phyloP scores from a whole-genome alignment of 2,888 invertebrate genomes.

The Apodemia zela region DNA sequence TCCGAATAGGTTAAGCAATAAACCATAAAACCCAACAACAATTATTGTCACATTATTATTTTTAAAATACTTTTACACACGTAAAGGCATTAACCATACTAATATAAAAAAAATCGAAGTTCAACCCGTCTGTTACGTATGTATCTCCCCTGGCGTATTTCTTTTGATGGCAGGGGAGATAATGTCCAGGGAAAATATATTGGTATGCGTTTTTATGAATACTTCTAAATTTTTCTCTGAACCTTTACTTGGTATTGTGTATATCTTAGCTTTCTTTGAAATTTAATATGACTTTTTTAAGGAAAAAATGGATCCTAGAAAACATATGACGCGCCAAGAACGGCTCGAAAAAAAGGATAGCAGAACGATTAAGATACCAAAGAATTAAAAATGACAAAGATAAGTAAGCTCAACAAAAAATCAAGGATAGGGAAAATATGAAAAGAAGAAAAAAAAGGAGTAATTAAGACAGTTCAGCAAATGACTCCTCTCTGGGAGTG shows the following conservation, averaged over 20 bases:
- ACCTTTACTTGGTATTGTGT: conserved; percentile 16
- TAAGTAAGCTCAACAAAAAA: conserved; percentile 24
- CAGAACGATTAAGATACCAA: conserved; percentile 26
- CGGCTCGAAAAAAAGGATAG: conserved; percentile 24
- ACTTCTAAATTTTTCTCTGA: conserved; percentile 13
- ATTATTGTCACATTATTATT: too few species aligned
- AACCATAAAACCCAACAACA: too few species aligned
- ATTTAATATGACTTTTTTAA: conserved; percentile 21
- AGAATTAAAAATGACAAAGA: conserved; percentile 27
- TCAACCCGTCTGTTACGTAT: too few species aligned
- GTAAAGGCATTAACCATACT: too few species aligned
- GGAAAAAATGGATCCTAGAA: conserved; percentile 20
- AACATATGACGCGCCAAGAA: conserved; percentile 25
- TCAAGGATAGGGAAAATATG: conserved; percentile 24
- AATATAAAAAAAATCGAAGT: too few species aligned
- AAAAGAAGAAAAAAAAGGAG: conserved; percentile 23
- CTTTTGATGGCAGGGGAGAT: conserved; percentile 24
- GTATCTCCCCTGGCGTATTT: conserved; percentile 21
- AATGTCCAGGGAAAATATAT: conserved; percentile 22
- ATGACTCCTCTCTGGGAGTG: conserved; percentile 31
- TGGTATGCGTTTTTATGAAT: conserved; percentile 18
- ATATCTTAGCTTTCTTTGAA: conserved; percentile 15
- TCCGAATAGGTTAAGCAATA: too few species aligned
- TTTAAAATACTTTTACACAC: too few species aligned
- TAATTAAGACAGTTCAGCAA: conserved; percentile 27